phyloP scores from a whole-genome alignment of 2,113 vertebrate genomes.

The Lamprotornis superbus region DNA sequence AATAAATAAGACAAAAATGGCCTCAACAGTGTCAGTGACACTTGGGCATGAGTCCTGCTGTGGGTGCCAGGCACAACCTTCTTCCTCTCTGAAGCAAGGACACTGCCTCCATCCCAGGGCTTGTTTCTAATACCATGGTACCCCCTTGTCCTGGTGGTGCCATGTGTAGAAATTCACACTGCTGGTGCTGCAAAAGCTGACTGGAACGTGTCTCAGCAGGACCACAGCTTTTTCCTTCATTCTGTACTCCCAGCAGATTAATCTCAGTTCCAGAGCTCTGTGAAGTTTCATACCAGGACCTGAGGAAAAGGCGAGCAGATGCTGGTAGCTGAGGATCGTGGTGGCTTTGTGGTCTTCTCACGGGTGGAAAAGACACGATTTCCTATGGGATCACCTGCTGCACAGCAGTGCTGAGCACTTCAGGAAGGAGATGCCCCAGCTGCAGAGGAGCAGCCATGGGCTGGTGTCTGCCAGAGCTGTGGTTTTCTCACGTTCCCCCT shows the following conservation, averaged over 20 bases:
- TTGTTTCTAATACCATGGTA: background rate
- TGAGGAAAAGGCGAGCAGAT: background rate
- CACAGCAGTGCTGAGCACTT: background rate
- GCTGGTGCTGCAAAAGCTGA: background rate
- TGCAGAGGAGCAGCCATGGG: background rate
- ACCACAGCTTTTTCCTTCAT: background rate
- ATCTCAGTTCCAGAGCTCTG: background rate
- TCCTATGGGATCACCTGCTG: background rate
- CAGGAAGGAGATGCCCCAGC: background rate
- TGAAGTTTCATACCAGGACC: background rate
- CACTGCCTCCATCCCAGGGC: fast-evolving
- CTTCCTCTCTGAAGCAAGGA: background rate
- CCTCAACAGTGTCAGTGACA: fast-evolving
- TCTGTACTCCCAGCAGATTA: background rate
- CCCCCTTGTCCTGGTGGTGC: fast-evolving
- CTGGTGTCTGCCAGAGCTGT: background rate
- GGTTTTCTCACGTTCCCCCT: fast-evolving
- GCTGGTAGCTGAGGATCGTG: background rate
- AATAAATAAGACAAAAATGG: background rate
- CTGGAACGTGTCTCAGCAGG: fast-evolving
- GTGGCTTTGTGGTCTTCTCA: background rate
- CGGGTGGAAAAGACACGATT: background rate
- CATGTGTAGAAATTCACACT: background rate
- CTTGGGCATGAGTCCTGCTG: fast-evolving
- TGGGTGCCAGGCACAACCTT: background rate